Base-by-base conservation (phyloP, 2,113 vertebrate genomes). In the Pelvicachromis taeniatus region DNA sequence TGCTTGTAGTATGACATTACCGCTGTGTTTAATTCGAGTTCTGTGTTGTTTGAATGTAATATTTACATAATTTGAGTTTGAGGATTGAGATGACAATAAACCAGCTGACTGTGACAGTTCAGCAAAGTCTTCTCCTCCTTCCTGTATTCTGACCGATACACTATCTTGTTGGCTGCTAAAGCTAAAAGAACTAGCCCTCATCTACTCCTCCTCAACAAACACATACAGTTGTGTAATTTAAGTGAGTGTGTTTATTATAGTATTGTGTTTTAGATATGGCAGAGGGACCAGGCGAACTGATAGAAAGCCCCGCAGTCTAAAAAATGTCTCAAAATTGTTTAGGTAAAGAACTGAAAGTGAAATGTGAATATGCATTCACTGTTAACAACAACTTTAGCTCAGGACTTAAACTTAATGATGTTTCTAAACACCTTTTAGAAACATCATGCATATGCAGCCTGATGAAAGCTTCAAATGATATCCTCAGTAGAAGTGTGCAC, bases 401-500 rank as follows among this genome's bases (percentile, higher is more conserved):
- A 23, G 21, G 11, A 21, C 21, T 23, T 9, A n/a, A 9, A 19
- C 17, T n/a, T 55, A 9, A 21, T 16, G 8, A 23, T 26, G 2
- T 14, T 14, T 78, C 4, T 21, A 59, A 26, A 86, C 38, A 42
- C n/a, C 4, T 40, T 17, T 81, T 61, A n/a, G n/a, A n/a, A n/a
- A n/a, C n/a, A n/a, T n/a, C n/a, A n/a, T n/a, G n/a, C 10, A 35
- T 50, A 7, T 73, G 1, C 90, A 99, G 98, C 88, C 92, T 99
- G 1, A 99, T 99, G 98, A 99, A 99, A 92, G 97, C 97, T 10
- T 97, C 98, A 0, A 96, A 97, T 78, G 99, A 99, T 95, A 97
- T 99, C 97, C 98, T 98, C 91, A 98, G 98, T 84, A 97, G 98
- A n/a, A 99, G 98, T 85, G 98, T 98, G 86, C 99, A 99, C 93